A percentile compares a stretch with the other conserved stretches of the same genome.
Conservation (phyloP, 1,140 invertebrate genomes). For the Drosophila quadrilineata region DNA sequence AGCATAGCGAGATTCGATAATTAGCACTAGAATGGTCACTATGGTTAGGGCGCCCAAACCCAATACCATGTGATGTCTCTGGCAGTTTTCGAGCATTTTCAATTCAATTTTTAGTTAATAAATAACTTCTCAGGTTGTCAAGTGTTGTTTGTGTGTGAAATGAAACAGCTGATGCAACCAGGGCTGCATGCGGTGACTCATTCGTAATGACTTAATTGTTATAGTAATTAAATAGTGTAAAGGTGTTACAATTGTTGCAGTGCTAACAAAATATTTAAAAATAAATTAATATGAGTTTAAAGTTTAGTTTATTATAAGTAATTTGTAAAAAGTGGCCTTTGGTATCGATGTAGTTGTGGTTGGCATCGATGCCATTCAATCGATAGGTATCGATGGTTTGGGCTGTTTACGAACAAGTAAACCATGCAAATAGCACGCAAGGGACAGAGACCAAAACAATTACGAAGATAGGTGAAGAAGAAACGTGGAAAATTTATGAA, state of each 20-base stretch:
- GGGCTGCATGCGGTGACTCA: conserved; percentile 12
- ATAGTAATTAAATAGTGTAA: neutral
- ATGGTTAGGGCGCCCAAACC: conserved; percentile 84
- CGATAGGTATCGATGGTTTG: conserved; percentile 17
- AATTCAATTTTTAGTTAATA: conserved; percentile 1
- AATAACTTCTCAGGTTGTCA: conserved; percentile 1
- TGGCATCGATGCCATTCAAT: conserved; percentile 13
- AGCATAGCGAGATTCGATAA: conserved; percentile 87
- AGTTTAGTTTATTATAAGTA: neutral
- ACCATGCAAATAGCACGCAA: conserved; percentile 49
- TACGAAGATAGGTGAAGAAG: conserved; percentile 67
- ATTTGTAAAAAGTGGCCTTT: neutral
- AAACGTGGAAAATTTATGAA: conserved; percentile 72
- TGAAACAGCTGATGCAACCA: conserved; percentile 23
- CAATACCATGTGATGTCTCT: conserved; percentile 86
- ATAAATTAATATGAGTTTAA: neutral
- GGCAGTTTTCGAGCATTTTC: conserved; percentile 86
- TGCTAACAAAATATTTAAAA: too few species aligned
- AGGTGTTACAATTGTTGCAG: too few species aligned
- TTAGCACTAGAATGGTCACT: conserved; percentile 88
- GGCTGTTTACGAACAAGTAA: conserved; percentile 68
- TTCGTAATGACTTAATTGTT: neutral
- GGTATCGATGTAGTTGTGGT: neutral
- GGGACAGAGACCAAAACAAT: conserved; percentile 74
- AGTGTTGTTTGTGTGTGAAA: conserved; percentile 12